A percentile compares a stretch with the other conserved stretches of the same genome.
These are phyloP conservation scores for Albula glossodonta DNA, from an alignment of 2,113 vertebrate species.

Conservation along the genomic window DNA sequence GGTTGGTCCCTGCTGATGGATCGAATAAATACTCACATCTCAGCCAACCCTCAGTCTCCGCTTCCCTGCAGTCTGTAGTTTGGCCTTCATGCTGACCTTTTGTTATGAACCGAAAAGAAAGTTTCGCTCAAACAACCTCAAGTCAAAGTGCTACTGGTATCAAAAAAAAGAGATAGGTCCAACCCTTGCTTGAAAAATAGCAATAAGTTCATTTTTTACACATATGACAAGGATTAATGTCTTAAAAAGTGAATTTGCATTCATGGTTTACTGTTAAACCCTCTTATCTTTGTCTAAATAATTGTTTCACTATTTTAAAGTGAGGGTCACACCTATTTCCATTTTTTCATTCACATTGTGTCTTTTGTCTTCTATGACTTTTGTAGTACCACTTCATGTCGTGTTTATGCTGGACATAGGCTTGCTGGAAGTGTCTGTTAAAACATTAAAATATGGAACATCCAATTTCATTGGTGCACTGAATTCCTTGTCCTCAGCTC, in stretches of 20 bases:
- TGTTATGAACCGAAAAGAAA: not conserved
- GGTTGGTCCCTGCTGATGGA: not conserved
- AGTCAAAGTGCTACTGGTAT: not conserved
- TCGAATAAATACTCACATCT: not conserved
- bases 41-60: not conserved
- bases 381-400: not conserved
- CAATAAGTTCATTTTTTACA: not conserved
- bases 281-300: too few relatives aligned
- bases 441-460: not conserved
- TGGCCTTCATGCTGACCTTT: not conserved
- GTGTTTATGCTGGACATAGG: not conserved
- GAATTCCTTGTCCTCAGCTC: not conserved
- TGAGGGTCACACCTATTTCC: too few relatives aligned
- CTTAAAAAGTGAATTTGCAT: too few relatives aligned
- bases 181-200: not conserved
- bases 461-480: not conserved
- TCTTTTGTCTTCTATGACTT: not conserved
- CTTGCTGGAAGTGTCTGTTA: not conserved
- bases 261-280: too few relatives aligned
- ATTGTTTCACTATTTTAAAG: too few relatives aligned
- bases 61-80: not conserved
- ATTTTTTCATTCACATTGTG: not conserved
- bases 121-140: too few relatives aligned
- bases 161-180: not conserved
- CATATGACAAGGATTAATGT: not conserved